Evolutionary conservation across 1,140 invertebrate species (phyloP).

Genomic region (Helicorthomorpha holstii): DNA sequence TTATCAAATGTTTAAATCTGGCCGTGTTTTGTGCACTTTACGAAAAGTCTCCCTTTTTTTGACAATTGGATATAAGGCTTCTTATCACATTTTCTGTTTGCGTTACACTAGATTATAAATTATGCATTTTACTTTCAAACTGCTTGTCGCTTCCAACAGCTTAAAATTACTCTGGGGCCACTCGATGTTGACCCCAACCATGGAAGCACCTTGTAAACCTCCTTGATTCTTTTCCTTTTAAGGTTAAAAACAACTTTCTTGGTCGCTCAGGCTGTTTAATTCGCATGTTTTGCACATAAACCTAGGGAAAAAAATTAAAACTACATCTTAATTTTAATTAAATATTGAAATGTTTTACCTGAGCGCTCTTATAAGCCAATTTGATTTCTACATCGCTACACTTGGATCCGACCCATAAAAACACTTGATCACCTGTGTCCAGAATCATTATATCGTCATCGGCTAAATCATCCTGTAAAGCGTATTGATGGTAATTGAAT

Average conservation of each 20-base stretch:
- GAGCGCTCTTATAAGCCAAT: constrained; percentile 93
- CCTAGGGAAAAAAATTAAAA: constrained; percentile 32
- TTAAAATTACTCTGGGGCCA: constrained; percentile 9
- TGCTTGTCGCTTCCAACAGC: too few relatives aligned
- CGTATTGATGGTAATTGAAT: too few relatives aligned
- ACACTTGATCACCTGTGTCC: constrained; percentile 95
- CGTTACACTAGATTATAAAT: too few relatives aligned
- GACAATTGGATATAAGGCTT: too few relatives aligned
- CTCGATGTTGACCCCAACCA: constrained; percentile 58
- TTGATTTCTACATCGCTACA: constrained; percentile 99
- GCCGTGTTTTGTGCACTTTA: too few relatives aligned
- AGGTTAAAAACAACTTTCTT: constrained; percentile 83
- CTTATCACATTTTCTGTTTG: too few relatives aligned
- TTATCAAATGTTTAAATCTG: too few relatives aligned
- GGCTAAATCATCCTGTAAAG: constrained; percentile 78
- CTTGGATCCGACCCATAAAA: constrained; percentile 89
- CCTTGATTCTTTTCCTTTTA: constrained; percentile 90
- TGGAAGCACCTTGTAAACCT: constrained; percentile 98
- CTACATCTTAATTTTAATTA: not conserved
- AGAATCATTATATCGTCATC: constrained; percentile 99
- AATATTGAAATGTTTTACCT: constrained; percentile 36
- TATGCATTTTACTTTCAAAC: too few relatives aligned
- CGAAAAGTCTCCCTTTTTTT: too few relatives aligned
- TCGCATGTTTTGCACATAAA: constrained; percentile 94
- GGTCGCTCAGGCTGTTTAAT: constrained; percentile 84